These are phyloP conservation scores for Dicentrarchus labrax DNA, from an alignment of 2,113 vertebrate genomes.

Conservation along the genomic window DNA sequence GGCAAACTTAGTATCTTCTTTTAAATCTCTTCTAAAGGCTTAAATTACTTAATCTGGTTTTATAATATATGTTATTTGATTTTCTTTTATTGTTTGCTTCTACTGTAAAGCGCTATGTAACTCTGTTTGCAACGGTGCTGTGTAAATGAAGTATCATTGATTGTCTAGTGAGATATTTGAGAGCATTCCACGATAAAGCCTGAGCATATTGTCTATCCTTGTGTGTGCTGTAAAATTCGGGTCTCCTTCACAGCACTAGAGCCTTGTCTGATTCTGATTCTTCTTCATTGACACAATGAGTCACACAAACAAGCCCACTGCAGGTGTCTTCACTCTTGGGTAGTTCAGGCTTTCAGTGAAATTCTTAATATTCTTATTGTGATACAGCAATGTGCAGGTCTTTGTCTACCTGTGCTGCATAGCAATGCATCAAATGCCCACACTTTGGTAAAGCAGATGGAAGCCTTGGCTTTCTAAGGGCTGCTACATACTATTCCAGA, in stretches of 20 bases:
- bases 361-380: slow-evolving; percentile 26
- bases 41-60: neutral
- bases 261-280: slow-evolving; percentile 38
- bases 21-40: neutral
- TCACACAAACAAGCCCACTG: slow-evolving; percentile 38
- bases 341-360: slow-evolving; percentile 31
- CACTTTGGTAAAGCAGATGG: slow-evolving; percentile 25
- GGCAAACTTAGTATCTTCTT: neutral
- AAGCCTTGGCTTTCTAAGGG: neutral
- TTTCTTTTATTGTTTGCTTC: neutral
- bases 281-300: slow-evolving; percentile 27
- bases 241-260: slow-evolving; percentile 29
- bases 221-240: slow-evolving; percentile 4
- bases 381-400: slow-evolving; percentile 4
- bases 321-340: slow-evolving; percentile 26
- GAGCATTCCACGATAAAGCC: slow-evolving; percentile 13
- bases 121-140: neutral
- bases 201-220: slow-evolving; percentile 15
- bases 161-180: neutral
- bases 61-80: neutral
- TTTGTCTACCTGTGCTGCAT: slow-evolving; percentile 38
- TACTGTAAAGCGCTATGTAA: neutral
- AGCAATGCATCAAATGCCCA: slow-evolving; percentile 23
- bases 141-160: too few species aligned
- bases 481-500: slow-evolving; percentile 32